A percentile compares a stretch with the other conserved stretches of the same genome.
These are phyloP conservation scores for Calidris pugnax DNA, from an alignment of 2,113 vertebrate species.

Conservation along the genomic window DNA sequence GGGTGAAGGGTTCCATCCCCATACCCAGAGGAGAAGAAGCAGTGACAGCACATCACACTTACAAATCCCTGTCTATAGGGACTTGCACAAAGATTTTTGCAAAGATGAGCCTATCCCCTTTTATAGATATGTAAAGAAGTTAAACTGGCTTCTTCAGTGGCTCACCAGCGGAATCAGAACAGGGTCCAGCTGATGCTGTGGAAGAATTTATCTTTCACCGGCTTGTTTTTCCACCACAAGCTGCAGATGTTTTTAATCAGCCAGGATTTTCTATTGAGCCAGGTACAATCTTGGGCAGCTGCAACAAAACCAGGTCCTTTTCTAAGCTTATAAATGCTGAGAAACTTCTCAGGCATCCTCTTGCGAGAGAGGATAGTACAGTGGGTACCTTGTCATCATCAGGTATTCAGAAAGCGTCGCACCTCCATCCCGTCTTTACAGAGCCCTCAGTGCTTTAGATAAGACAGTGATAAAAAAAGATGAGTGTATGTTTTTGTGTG, in stretches of 20 bases:
- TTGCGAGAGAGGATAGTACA: neutral
- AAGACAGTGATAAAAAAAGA: conserved; percentile 46
- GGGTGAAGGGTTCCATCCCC: neutral
- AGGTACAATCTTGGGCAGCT: neutral
- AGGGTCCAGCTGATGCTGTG: neutral
- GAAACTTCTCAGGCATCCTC: neutral
- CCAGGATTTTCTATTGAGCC: neutral
- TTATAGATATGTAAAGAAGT: neutral
- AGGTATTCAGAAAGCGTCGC: neutral
- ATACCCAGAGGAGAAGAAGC: neutral
- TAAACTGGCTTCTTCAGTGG: neutral
- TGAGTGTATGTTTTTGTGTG: conserved; percentile 22
- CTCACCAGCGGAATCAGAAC: neutral
- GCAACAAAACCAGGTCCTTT: neutral
- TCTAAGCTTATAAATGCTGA: neutral
- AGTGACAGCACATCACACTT: neutral
- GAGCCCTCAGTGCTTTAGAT: neutral
- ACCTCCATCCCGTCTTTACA: neutral
- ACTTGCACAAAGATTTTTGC: neutral
- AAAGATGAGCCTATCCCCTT: neutral
- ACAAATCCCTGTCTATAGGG: neutral
- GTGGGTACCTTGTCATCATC: neutral
- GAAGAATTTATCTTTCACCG: neutral
- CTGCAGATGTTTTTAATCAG: neutral
- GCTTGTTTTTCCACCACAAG: neutral